These are phyloP conservation scores for Anseranas semipalmata DNA, from an alignment of 2,113 vertebrate genomes.

Conservation along the genomic window DNA sequence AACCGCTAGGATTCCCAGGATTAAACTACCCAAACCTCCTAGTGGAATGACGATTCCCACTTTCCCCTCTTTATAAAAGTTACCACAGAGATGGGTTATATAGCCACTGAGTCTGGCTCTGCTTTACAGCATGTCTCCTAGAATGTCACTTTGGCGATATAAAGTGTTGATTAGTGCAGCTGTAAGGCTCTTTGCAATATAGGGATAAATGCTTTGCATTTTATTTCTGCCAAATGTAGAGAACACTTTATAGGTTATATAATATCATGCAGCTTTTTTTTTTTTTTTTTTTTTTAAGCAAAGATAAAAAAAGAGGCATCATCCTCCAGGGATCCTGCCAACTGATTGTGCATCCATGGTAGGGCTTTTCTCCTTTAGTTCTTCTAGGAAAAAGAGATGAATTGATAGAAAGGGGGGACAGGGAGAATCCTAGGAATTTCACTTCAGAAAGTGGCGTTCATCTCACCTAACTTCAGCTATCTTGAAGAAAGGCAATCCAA, in stretches of 20 bases:
- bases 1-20: not conserved
- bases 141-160: fast-evolving
- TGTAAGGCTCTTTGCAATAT: not conserved
- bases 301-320: not conserved
- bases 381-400: not conserved
- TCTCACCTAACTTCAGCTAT: not conserved
- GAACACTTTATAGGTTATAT: not conserved
- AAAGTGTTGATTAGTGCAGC: not conserved
- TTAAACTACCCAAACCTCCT: not conserved
- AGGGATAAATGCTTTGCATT: not conserved
- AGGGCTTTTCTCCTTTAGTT: not conserved
- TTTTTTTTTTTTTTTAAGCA: too few species aligned
- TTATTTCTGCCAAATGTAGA: not conserved
- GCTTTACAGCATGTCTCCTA: not conserved
- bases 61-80: not conserved
- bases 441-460: not conserved
- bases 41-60: fast-evolving
- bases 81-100: not conserved
- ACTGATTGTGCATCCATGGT: not conserved
- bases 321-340: not conserved
- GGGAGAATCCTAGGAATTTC: not conserved
- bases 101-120: not conserved
- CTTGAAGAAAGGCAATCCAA: not conserved
- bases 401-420: not conserved
- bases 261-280: not conserved